These are phyloP conservation scores for Cladorhizidae sp. DNA, from an alignment of 37 sponge, comb jelly and placozoan genomes.

Conservation along the genomic window DNA sequence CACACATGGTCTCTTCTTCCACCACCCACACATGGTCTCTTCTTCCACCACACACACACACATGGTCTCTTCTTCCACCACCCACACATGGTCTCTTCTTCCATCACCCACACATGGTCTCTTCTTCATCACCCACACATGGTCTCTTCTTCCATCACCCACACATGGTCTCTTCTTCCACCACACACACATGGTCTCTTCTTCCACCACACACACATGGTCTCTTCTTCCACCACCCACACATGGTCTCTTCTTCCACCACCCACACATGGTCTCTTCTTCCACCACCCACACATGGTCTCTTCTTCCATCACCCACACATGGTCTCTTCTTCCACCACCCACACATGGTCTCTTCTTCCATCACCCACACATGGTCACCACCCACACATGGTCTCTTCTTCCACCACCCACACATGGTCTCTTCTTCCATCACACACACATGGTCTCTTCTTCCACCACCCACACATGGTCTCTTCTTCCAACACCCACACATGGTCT, in stretches of 20 bases:
- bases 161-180: neutral
- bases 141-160: neutral
- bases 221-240: neutral
- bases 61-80: neutral
- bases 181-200: neutral
- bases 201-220: neutral
- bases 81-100: neutral
- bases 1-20: neutral
- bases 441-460: neutral
- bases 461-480: neutral
- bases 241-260: neutral
- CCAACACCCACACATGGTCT: neutral
- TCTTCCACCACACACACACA: neutral
- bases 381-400: neutral
- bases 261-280: neutral
- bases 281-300: neutral
- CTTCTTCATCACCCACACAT: neutral
- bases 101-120: neutral
- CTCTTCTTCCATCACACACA: neutral
- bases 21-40: neutral
- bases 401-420: neutral
- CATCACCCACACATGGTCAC: too few relatives aligned
- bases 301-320: neutral
- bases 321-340: neutral
- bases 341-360: neutral